Percentiles rank a stretch among this genome's conserved stretches.
These are phyloP conservation scores for Pipra filicauda DNA, from an alignment of 2,113 vertebrate species.

Conservation along the genomic window DNA sequence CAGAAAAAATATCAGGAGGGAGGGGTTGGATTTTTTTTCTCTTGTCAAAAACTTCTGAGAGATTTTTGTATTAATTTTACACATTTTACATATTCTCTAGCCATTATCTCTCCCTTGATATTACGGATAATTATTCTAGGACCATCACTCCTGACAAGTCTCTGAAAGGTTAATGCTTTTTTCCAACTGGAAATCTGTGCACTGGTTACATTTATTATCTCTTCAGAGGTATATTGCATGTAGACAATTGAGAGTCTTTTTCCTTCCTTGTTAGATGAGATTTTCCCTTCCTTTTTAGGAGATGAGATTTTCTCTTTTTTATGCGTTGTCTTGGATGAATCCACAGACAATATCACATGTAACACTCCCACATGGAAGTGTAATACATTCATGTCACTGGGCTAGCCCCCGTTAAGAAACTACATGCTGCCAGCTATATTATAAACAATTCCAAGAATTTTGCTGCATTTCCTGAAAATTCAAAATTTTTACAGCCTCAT, in stretches of 20 bases:
- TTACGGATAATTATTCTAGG: neutral
- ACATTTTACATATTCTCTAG: neutral
- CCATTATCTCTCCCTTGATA: neutral
- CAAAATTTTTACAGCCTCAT: neutral
- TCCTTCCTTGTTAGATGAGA: neutral
- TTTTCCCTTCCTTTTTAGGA: neutral
- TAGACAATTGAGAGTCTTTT: neutral
- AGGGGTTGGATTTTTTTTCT: neutral
- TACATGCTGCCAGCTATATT: neutral
- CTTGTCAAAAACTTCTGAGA: neutral
- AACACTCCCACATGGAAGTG: neutral
- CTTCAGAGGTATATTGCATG: neutral
- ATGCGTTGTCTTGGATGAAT: neutral
- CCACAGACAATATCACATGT: neutral
- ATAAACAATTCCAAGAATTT: neutral
- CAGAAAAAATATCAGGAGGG: neutral
- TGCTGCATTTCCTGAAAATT: neutral
- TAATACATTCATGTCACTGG: neutral
- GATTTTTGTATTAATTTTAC: neutral
- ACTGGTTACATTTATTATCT: neutral
- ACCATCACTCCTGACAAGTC: neutral
- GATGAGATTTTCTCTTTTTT: neutral
- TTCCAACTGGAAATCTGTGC: neutral
- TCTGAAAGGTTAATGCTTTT: neutral
- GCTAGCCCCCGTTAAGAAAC: neutral